phyloP scores from a whole-genome alignment of 2,797 vertebrate genomes.

The Macrochelys suwanniensis region DNA sequence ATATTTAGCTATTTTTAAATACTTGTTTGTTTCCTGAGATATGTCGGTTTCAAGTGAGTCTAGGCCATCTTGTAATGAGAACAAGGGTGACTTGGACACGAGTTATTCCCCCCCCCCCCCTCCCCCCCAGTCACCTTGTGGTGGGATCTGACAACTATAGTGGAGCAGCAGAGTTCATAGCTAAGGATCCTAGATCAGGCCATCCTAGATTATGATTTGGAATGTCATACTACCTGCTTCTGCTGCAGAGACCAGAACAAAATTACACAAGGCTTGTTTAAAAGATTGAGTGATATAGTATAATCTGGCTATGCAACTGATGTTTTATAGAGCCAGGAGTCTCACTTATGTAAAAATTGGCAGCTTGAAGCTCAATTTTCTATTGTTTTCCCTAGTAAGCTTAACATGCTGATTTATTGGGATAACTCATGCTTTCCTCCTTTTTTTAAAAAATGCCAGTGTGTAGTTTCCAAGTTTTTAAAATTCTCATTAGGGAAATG shows the following conservation, averaged over 20 bases:
- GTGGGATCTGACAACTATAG: neutral
- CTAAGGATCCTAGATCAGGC: rapidly evolving
- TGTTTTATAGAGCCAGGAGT: neutral
- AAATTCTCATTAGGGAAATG: neutral
- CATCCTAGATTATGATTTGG: neutral
- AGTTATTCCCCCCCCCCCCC: neutral
- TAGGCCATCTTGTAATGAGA: neutral
- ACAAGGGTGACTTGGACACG: neutral
- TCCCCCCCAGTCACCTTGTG: neutral
- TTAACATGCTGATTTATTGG: neutral
- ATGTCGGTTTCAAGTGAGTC: neutral
- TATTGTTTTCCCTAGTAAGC: neutral
- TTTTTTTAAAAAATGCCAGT: slow-evolving; percentile 18
- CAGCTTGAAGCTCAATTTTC: neutral
- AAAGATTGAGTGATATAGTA: neutral
- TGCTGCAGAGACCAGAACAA: neutral
- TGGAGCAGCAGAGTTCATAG: neutral
- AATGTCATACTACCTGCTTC: neutral
- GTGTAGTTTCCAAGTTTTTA: neutral
- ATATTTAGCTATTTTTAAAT: neutral
- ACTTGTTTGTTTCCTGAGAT: neutral
- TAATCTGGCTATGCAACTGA: neutral
- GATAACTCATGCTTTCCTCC: neutral
- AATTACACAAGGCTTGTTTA: rapidly evolving
- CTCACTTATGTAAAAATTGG: neutral